Evolutionary conservation across 2,888 invertebrate species (phyloP).

Genomic region (Drosophila niveifrons): DNA sequence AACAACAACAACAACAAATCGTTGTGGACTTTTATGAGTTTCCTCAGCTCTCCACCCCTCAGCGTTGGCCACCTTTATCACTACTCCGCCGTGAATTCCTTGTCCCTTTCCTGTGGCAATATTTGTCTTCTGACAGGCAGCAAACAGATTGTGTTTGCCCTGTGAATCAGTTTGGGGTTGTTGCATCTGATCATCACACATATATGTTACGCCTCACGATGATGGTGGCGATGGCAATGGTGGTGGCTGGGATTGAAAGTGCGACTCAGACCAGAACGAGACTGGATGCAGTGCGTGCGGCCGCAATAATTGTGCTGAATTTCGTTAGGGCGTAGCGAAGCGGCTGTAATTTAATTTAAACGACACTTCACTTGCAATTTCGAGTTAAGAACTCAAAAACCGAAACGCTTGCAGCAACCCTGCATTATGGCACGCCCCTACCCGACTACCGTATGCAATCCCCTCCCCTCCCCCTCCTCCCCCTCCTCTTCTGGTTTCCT

Average conservation of each 20-base stretch:
- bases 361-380: slow-evolving; percentile 74
- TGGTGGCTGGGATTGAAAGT: slow-evolving; percentile 8
- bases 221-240: slow-evolving; percentile 14
- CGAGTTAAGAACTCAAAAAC: slow-evolving; percentile 33
- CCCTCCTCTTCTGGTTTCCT: not conserved
- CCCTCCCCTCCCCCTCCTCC: slow-evolving; percentile 2
- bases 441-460: not conserved
- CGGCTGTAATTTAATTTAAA: slow-evolving; percentile 79
- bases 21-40: slow-evolving; percentile 78
- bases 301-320: slow-evolving; percentile 65
- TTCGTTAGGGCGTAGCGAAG: slow-evolving; percentile 59
- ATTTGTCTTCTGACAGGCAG: slow-evolving; percentile 76
- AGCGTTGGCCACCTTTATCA: not conserved
- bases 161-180: slow-evolving; percentile 44
- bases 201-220: slow-evolving; percentile 24
- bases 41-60: slow-evolving; percentile 33
- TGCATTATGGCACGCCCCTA: slow-evolving; percentile 19
- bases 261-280: not conserved
- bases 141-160: slow-evolving; percentile 73
- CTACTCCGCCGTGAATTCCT: slow-evolving; percentile 18
- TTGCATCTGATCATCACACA: slow-evolving; percentile 50
- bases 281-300: slow-evolving; percentile 56
- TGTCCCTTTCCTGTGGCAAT: slow-evolving; percentile 31
- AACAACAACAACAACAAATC: slow-evolving; percentile 65
- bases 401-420: slow-evolving; percentile 20